phyloP scores from a whole-genome alignment of 2,888 invertebrate genomes.

The Eupeodes luniger region DNA sequence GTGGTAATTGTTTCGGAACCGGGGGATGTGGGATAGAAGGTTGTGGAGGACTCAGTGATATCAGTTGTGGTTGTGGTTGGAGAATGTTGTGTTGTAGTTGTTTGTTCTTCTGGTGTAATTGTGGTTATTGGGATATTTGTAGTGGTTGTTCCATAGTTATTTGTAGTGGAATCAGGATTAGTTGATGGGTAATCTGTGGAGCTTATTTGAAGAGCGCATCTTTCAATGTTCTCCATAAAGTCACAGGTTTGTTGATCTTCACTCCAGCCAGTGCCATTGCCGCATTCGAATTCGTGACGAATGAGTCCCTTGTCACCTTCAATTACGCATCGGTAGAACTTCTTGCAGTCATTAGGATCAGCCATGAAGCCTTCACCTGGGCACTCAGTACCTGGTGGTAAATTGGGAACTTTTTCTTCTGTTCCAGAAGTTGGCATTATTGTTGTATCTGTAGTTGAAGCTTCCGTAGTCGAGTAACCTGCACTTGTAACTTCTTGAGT shows the following conservation, averaged over 20 bases:
- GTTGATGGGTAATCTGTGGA: conserved; percentile 64
- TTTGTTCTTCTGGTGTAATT: conserved; percentile 56
- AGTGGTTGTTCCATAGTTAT: conserved; percentile 65
- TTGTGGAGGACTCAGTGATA: conserved; percentile 32
- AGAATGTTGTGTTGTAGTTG: conserved; percentile 14
- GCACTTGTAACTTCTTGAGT: conserved; percentile 60
- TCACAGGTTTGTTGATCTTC: conserved; percentile 87
- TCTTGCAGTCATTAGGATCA: conserved; percentile 86
- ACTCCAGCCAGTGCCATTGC: conserved; percentile 89
- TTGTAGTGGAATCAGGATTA: conserved; percentile 47
- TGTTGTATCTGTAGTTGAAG: conserved; percentile 77
- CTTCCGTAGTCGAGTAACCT: conserved; percentile 71
- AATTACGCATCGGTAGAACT: conserved; percentile 86
- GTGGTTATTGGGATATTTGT: conserved; percentile 75
- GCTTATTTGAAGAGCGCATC: conserved; percentile 79
- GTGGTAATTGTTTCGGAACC: conserved; percentile 71
- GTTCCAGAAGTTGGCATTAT: conserved; percentile 40
- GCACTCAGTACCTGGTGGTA: conserved; percentile 84
- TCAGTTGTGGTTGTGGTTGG: conserved; percentile 60
- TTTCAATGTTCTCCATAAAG: conserved; percentile 83
- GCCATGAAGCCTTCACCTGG: conserved; percentile 87
- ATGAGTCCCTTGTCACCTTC: conserved; percentile 85
- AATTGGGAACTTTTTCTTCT: conserved; percentile 78
- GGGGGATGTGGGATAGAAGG: conserved; percentile 66
- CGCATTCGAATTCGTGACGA: conserved; percentile 87